A percentile compares a stretch with the other conserved stretches of the same genome.
phyloP scores from a whole-genome alignment of 2,797 vertebrate genomes.

The Aulostomus chinensis region DNA sequence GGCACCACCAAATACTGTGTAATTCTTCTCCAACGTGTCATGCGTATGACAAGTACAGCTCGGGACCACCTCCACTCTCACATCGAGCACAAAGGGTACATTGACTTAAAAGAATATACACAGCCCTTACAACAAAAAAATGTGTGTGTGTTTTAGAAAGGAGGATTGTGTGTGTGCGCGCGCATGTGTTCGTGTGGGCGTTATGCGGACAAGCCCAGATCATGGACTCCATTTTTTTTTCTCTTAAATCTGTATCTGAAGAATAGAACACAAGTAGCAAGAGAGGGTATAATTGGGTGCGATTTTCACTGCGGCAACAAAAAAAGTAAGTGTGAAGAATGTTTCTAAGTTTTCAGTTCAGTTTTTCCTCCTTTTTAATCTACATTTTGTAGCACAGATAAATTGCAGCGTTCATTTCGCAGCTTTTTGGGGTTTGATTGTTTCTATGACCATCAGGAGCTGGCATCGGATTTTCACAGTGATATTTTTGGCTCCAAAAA shows the following conservation, averaged over 20 bases:
- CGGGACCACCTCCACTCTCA: too few species aligned
- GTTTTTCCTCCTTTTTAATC: conserved; percentile 60
- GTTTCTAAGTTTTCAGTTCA: conserved; percentile 41
- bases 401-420: too few species aligned
- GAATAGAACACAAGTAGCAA: conserved; percentile 59
- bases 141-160: too few species aligned
- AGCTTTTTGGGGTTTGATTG: too few species aligned
- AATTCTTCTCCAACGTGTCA: too few species aligned
- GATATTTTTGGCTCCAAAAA: conserved; percentile 56
- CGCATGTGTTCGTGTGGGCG: too few species aligned
- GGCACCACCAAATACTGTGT: conserved; percentile 46
- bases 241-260: conserved; percentile 57
- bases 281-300: conserved; percentile 34
- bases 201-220: conserved; percentile 29
- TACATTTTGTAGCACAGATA: conserved; percentile 30
- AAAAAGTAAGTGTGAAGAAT: conserved; percentile 33
- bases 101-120: too few species aligned
- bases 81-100: too few species aligned
- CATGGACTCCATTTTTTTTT: conserved; percentile 43
- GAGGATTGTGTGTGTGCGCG: too few species aligned
- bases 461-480: conserved; percentile 34
- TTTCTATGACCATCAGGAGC: conserved; percentile 21
- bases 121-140: too few species aligned
- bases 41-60: too few species aligned
- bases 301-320: conserved; percentile 58